phyloP scores from a whole-genome alignment of 2,113 vertebrate genomes.

The Cairina moschata region DNA sequence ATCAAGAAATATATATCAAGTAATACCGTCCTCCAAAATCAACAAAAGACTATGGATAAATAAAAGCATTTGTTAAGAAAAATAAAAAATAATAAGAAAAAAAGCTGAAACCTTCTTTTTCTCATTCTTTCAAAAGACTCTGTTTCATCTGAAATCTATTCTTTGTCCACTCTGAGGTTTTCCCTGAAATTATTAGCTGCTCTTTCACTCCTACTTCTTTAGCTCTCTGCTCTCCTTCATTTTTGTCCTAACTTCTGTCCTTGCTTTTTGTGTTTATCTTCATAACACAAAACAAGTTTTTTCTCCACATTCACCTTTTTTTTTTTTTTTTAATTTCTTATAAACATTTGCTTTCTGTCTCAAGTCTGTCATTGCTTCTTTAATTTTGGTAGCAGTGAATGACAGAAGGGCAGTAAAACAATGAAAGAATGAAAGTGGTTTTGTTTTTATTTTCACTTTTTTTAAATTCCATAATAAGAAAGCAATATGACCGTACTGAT shows the following conservation, averaged over 20 bases:
- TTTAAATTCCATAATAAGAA: background rate
- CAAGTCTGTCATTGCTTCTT: background rate
- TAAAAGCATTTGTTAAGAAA: too few relatives aligned
- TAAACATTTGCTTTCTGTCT: background rate
- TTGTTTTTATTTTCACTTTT: fast-evolving
- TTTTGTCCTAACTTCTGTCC: background rate
- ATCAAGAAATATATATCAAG: too few relatives aligned
- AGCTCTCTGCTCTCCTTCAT: background rate
- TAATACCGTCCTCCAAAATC: too few relatives aligned
- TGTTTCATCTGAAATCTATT: background rate
- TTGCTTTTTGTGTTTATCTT: background rate
- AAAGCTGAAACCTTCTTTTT: too few relatives aligned
- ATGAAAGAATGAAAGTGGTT: fast-evolving
- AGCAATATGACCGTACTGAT: background rate
- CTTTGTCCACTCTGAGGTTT: background rate
- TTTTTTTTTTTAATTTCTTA: background rate
- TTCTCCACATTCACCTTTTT: background rate
- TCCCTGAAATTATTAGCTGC: background rate
- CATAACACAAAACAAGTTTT: background rate
- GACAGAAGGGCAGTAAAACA: background rate
- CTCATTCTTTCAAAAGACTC: background rate
- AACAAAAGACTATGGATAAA: too few relatives aligned
- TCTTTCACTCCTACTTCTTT: background rate
- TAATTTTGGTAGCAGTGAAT: background rate
- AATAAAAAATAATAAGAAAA: too few relatives aligned